Evolutionary conservation across 2,797 vertebrate species (phyloP), one percentile per base, ranked within the genome.

Genomic region (Phoebastria nigripes): DNA sequence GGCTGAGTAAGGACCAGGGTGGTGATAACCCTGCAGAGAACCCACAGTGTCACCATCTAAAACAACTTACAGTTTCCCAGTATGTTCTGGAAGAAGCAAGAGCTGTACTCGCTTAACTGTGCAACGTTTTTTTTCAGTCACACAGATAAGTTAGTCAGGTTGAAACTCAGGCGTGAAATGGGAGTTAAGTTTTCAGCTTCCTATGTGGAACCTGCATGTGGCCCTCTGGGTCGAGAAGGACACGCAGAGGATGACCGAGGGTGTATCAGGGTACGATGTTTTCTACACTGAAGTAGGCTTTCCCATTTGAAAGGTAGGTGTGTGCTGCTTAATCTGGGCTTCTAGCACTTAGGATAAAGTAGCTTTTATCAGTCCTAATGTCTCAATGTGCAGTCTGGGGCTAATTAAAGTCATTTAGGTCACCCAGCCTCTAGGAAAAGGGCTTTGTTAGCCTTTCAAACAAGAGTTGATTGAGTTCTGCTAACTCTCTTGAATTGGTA

Each of bases 381-480:
- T 28, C 70, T 82, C 42, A 21, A 35, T 28, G 37, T 61, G 41
- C 61, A 42, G 51, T 29, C n/a, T 81, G 51, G 41, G n/a, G 47
- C 44, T 67, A 11, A 19, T 15, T 41, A 6, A 86, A 54, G 33
- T 33, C 9, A 2, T 49, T 73, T 49, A 55, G 35, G 55, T 90
- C 59, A 26, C 52, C 3, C 20, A n/a, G 42, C 44, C 47, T 67
- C 20, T 33, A 44, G 44, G 44, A 22, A 74, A 71, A 79, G 21
- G 39, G 56, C 37, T 89, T 62, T 73, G 42, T 91, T 85, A 55
- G 58, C 67, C 90, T 67, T 80, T 77, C 42, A 85, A 69, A n/a
- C 24, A 71, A 18, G 46, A 56, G 55, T 7, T 44, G 56, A 8
- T 2, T 4, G 9, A 25, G 26, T 59, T 39, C n/a, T 78, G 35